These are phyloP conservation scores for Dicentrarchus labrax DNA, from an alignment of 2,113 vertebrate species.

Conservation along the genomic window DNA sequence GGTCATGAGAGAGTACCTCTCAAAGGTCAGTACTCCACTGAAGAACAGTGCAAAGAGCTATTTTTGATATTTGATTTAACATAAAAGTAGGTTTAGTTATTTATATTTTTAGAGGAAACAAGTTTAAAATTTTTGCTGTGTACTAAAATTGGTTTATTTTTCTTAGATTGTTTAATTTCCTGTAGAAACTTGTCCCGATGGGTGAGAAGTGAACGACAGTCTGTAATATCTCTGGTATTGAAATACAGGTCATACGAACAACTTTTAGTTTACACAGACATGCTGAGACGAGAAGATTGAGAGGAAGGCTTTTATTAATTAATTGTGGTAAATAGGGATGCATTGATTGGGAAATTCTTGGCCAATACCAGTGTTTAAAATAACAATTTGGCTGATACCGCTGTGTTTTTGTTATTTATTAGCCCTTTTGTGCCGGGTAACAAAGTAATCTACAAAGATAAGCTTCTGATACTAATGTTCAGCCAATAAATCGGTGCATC, in stretches of 20 bases:
- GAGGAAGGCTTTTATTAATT: conserved; percentile 3
- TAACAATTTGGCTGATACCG: too few species aligned
- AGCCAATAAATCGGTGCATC: too few species aligned
- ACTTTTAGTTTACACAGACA: background rate
- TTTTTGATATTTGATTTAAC: background rate
- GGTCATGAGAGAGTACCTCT: conserved; percentile 92
- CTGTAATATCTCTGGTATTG: conserved; percentile 10
- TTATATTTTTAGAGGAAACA: background rate
- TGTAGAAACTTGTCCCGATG: conserved; percentile 14
- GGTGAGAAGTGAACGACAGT: conserved; percentile 16
- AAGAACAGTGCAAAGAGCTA: background rate
- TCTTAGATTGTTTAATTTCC: conserved; percentile 18
- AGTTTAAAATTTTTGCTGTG: background rate
- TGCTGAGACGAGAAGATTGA: background rate
- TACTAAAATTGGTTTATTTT: conserved; percentile 13
- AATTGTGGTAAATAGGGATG: background rate
- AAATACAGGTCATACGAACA: background rate
- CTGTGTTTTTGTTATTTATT: too few species aligned
- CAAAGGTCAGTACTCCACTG: conserved; percentile 85
- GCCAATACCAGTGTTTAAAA: too few species aligned
- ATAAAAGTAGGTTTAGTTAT: background rate
- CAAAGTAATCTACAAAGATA: too few species aligned
- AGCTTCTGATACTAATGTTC: too few species aligned
- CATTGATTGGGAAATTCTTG: too few species aligned
- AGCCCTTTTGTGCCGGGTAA: too few species aligned